phyloP scores from a whole-genome alignment of 2,888 invertebrate species.

The Pogonocherus hispidulus region DNA sequence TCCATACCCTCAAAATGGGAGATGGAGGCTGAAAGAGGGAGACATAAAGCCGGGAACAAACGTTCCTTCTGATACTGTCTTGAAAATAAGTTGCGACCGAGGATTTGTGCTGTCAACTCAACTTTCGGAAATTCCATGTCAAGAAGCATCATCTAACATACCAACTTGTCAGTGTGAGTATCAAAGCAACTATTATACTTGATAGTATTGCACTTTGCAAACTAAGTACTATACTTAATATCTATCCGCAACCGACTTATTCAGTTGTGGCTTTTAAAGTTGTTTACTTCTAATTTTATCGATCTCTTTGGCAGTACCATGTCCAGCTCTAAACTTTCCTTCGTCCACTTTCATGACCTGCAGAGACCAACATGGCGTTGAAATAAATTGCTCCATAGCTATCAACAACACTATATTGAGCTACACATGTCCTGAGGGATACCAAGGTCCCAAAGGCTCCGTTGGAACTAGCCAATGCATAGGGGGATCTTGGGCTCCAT shows the following conservation, averaged over 20 bases:
- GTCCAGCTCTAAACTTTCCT: slow-evolving; percentile 32
- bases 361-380: slow-evolving; percentile 20
- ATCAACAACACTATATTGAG: slow-evolving; percentile 28
- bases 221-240: too few relatives aligned
- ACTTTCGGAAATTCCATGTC: slow-evolving; percentile 27
- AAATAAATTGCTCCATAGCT: slow-evolving; percentile 31
- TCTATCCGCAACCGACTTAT: too few relatives aligned
- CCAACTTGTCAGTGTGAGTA: slow-evolving; percentile 35
- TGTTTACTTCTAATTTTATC: too few relatives aligned
- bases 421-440: slow-evolving; percentile 31
- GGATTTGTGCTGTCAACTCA: slow-evolving; percentile 35
- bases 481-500: background rate
- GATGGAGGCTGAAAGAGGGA: slow-evolving; percentile 29
- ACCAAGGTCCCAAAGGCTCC: slow-evolving; percentile 25
- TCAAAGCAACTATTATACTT: background rate
- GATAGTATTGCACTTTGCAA: too few relatives aligned
- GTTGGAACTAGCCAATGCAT: background rate
- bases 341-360: slow-evolving; percentile 23
- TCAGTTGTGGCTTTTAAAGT: background rate
- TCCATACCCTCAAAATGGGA: slow-evolving; percentile 40
- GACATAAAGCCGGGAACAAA: slow-evolving; percentile 35
- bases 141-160: slow-evolving; percentile 26
- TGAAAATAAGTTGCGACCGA: slow-evolving; percentile 37
- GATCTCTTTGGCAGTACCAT: slow-evolving; percentile 28
- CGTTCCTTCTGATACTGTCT: slow-evolving; percentile 28